Evolutionary conservation across 2,888 invertebrate genomes (phyloP).

Genomic region (Cosmia trapezina): DNA sequence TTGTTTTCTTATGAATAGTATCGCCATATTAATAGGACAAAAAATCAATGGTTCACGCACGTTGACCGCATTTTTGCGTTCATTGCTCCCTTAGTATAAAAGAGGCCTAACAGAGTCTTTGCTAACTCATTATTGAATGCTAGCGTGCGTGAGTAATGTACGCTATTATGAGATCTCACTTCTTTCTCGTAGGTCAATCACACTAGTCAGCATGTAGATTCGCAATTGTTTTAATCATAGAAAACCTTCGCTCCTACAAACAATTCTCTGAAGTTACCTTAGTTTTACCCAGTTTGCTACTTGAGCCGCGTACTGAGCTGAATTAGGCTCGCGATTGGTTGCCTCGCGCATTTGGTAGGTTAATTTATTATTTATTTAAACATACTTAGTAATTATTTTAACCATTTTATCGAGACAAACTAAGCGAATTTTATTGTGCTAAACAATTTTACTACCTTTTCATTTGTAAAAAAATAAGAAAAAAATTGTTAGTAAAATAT

Average conservation of each 20-base stretch:
- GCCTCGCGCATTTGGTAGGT: no score
- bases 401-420: no score
- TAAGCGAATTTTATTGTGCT: no score
- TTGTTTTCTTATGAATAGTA: not conserved
- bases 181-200: conserved; percentile 26
- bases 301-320: no score
- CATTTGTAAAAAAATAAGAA: no score
- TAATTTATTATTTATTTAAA: no score
- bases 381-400: no score
- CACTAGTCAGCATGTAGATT: not conserved
- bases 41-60: conserved; percentile 27
- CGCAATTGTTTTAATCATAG: not conserved
- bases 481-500: no score
- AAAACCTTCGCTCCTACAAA: not conserved
- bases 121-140: conserved; percentile 25
- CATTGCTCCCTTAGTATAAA: conserved; percentile 27
- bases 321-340: no score
- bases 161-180: conserved; percentile 19
- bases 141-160: conserved; percentile 14
- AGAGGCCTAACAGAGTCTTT: conserved; percentile 37
- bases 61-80: conserved; percentile 37
- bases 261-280: not conserved
- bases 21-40: conserved; percentile 8
- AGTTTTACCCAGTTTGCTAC: not conserved
- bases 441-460: no score